Conservation (phyloP, 2,888 invertebrate genomes). For the Catocala nupta region DNA sequence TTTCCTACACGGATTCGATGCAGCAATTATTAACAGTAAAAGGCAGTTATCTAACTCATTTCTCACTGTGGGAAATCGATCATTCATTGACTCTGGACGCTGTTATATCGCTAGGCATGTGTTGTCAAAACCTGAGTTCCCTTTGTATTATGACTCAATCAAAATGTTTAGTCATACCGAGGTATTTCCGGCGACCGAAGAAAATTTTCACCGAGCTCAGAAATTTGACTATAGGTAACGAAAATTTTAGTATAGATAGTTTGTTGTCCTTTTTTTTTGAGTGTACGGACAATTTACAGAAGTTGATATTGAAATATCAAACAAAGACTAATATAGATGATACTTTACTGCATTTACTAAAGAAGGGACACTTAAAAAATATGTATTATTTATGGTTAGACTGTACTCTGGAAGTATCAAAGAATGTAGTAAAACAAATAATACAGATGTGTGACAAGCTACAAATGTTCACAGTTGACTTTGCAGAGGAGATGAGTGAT, state of each 20-base stretch:
- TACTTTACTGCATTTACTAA: conserved; percentile 68
- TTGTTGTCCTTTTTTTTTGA: conserved; percentile 76
- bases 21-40: conserved; percentile 73
- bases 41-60: conserved; percentile 79
- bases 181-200: conserved; percentile 65
- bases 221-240: conserved; percentile 78
- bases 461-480: conserved; percentile 76
- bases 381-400: conserved; percentile 79
- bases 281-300: conserved; percentile 73
- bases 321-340: conserved; percentile 75
- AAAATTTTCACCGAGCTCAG: conserved; percentile 74
- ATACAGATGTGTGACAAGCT: conserved; percentile 74
- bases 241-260: conserved; percentile 75
- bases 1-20: conserved; percentile 77
- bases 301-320: conserved; percentile 78
- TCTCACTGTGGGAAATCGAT: conserved; percentile 82
- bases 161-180: conserved; percentile 71
- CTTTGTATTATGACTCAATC: conserved; percentile 82
- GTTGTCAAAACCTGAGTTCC: conserved; percentile 76
- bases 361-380: conserved; percentile 72
- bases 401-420: conserved; percentile 79
- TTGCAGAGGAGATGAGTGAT: conserved; percentile 68
- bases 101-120: conserved; percentile 71
- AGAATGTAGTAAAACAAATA: conserved; percentile 70
- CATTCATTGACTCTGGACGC: conserved; percentile 76